These are phyloP conservation scores for Brachyptera putata DNA, from an alignment of 2,888 invertebrate species.

Conservation along the genomic window DNA sequence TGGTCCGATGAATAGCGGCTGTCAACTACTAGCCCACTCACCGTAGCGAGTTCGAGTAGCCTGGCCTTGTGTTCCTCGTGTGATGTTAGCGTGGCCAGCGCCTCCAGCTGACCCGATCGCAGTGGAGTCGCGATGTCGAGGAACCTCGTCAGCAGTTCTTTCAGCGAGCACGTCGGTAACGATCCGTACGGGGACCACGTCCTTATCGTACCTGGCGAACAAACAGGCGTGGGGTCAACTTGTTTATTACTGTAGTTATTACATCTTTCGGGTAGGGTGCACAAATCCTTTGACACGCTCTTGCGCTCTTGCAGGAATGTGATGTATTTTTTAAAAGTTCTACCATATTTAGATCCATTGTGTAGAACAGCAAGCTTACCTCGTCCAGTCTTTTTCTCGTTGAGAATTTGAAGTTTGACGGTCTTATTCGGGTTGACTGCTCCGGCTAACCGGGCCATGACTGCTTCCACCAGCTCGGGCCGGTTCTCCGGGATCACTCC, in stretches of 20 bases:
- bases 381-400: too few species aligned
- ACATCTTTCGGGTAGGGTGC: too few species aligned
- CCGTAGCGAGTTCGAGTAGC: conserved; percentile 69
- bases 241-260: too few species aligned
- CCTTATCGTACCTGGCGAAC: conserved; percentile 80
- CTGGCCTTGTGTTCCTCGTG: conserved; percentile 68
- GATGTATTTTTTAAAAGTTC: too few species aligned
- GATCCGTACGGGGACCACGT: conserved; percentile 83
- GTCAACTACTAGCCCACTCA: too few species aligned
- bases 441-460: conserved; percentile 65
- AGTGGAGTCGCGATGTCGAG: conserved; percentile 91
- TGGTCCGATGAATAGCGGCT: too few species aligned
- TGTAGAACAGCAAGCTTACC: too few species aligned
- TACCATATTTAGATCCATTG: too few species aligned
- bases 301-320: too few species aligned
- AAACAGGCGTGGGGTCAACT: too few species aligned
- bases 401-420: conserved; percentile 73
- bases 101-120: conserved; percentile 75
- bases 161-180: conserved; percentile 68
- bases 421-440: conserved; percentile 64
- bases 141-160: conserved; percentile 72
- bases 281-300: too few species aligned
- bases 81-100: conserved; percentile 74
- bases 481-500: conserved; percentile 85
- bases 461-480: conserved; percentile 69